phyloP scores from a whole-genome alignment of 1,140 invertebrate species.

The Trichonephila inaurata region DNA sequence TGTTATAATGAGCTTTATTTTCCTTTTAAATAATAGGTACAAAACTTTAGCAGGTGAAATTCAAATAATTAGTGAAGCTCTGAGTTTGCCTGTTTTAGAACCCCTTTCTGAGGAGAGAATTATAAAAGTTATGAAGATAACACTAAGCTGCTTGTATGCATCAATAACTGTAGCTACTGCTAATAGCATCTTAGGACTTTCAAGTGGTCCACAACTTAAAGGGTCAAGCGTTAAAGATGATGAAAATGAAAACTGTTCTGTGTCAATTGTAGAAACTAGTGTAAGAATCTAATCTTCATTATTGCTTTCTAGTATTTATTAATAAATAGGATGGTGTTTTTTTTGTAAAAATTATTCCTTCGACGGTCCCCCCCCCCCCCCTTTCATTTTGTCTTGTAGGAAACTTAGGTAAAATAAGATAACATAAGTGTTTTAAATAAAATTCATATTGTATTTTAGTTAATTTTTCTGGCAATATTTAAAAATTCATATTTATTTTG shows the following conservation, averaged over 20 bases:
- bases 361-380: too few relatives aligned
- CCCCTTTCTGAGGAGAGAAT: constrained; percentile 90
- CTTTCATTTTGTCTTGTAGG: too few relatives aligned
- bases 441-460: too few relatives aligned
- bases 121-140: constrained; percentile 88
- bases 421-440: too few relatives aligned
- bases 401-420: too few relatives aligned
- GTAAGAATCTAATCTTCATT: constrained; percentile 77
- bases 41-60: constrained; percentile 91
- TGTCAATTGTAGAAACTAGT: constrained; percentile 81
- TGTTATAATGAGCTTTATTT: background rate
- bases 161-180: constrained; percentile 87
- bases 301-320: too few relatives aligned
- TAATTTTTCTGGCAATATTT: too few relatives aligned
- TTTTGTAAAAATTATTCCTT: too few relatives aligned
- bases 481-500: too few relatives aligned
- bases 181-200: constrained; percentile 85
- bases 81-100: constrained; percentile 92
- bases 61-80: constrained; percentile 89
- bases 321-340: too few relatives aligned
- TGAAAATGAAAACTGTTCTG: constrained; percentile 81
- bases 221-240: constrained; percentile 82
- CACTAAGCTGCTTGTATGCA: constrained; percentile 89
- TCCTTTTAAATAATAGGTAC: constrained; percentile 83
- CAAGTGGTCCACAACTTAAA: constrained; percentile 85